These are phyloP conservation scores for Chelidonichthys spinosus DNA, from an alignment of 2,797 vertebrate genomes.

Conservation along the genomic window DNA sequence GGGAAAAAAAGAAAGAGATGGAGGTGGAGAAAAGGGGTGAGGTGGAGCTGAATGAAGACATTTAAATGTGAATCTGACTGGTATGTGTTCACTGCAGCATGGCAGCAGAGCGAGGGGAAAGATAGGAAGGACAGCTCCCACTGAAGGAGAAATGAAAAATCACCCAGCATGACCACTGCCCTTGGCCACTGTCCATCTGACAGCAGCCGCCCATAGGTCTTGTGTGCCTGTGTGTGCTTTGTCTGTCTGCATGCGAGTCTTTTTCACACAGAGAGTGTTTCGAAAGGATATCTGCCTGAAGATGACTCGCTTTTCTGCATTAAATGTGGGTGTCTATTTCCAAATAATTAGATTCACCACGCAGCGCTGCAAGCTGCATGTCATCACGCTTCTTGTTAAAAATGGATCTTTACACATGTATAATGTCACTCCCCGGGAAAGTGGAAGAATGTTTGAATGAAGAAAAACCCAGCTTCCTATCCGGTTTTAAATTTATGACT, in stretches of 20 bases:
- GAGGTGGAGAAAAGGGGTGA: constrained; percentile 6
- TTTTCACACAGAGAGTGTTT: neutral
- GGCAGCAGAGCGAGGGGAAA: constrained; percentile 38
- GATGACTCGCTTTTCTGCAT: constrained; percentile 30
- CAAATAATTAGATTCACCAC: constrained; percentile 43
- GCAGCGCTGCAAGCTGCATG: constrained; percentile 26
- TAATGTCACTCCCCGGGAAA: neutral
- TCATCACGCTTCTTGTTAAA: constrained; percentile 14
- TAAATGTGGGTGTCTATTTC: constrained; percentile 33
- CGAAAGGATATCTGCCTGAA: constrained; percentile 18
- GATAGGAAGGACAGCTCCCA: constrained; percentile 45
- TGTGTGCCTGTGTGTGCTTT: constrained; percentile 38
- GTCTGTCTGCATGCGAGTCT: constrained; percentile 24
- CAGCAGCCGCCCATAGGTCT: constrained; percentile 46
- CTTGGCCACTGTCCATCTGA: constrained; percentile 69
- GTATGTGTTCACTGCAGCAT: constrained; percentile 57
- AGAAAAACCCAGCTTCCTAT: constrained; percentile 1
- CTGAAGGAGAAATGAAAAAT: constrained; percentile 66
- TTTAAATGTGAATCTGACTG: constrained; percentile 63
- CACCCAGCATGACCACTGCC: constrained; percentile 74
- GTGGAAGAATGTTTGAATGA: neutral
- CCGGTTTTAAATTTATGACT: neutral
- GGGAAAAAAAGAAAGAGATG: neutral
- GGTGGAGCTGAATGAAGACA: constrained; percentile 58
- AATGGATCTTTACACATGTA: constrained; percentile 6